These are phyloP conservation scores for Mylabris phalerata DNA, from an alignment of 1,140 invertebrate genomes.

Conservation along the genomic window DNA sequence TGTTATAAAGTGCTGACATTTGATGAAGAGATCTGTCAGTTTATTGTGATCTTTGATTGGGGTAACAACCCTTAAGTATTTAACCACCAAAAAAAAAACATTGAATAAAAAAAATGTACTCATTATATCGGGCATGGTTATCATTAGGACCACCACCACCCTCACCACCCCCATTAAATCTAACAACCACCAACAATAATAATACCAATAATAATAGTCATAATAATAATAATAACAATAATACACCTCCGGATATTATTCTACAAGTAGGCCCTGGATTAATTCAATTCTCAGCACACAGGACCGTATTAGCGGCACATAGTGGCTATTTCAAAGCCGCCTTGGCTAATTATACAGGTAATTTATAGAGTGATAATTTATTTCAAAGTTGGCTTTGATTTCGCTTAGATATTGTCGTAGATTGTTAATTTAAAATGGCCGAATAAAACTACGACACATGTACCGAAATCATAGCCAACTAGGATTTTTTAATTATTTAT, in stretches of 20 bases:
- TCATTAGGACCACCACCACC: constrained; percentile 30
- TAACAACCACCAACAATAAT: constrained; percentile 23
- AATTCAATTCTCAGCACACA: constrained; percentile 62
- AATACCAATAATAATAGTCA: constrained; percentile 33
- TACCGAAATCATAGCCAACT: constrained; percentile 32
- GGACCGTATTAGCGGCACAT: constrained; percentile 57
- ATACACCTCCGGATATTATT: constrained; percentile 54
- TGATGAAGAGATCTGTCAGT: constrained; percentile 22
- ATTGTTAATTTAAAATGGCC: too few species aligned
- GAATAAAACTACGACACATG: too few species aligned
- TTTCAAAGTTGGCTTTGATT: constrained; percentile 44
- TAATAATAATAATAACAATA: constrained; percentile 2
- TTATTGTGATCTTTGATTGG: constrained; percentile 9
- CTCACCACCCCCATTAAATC: constrained; percentile 38
- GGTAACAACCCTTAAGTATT: not conserved
- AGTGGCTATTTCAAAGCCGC: constrained; percentile 62
- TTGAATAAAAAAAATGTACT: constrained; percentile 46
- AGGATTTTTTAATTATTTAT: constrained; percentile 1
- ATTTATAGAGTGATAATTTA: constrained; percentile 39
- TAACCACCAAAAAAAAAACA: not conserved
- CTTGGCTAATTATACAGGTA: constrained; percentile 39
- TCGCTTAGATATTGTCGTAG: too few species aligned
- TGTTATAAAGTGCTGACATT: constrained; percentile 25
- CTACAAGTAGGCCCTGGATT: constrained; percentile 56
- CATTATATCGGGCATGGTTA: constrained; percentile 60